Conservation (phyloP, 2,888 invertebrate species). For the Zootermopsis nevadensis region DNA sequence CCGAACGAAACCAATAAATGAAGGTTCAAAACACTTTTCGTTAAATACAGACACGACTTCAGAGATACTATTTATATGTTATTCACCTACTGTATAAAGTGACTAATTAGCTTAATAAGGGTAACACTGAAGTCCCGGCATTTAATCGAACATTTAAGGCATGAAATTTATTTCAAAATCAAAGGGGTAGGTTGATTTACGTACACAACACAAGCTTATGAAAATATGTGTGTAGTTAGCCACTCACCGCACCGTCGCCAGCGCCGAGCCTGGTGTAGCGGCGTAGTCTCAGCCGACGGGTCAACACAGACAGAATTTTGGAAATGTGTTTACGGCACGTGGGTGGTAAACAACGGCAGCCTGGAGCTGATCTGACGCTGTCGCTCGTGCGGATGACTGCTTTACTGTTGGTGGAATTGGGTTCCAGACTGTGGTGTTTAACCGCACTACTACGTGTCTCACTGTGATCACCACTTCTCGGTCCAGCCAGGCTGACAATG, state of each 20-base stretch:
- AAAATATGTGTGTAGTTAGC: no score
- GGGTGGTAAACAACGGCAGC: constrained; percentile 39
- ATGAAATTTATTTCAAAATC: no score
- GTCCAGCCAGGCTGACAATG: constrained; percentile 23
- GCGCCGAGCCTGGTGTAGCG: constrained; percentile 49
- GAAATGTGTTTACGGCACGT: constrained; percentile 40
- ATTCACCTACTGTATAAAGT: no score
- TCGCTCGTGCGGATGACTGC: not conserved
- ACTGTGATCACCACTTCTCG: not conserved
- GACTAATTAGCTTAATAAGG: no score
- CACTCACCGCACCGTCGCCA: constrained; percentile 46
- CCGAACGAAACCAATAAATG: no score
- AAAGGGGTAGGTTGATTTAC: no score
- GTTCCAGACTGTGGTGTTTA: not conserved
- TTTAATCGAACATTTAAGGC: no score
- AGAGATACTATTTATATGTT: no score
- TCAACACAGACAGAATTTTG: constrained; percentile 51
- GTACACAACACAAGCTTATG: no score
- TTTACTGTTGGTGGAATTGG: not conserved
- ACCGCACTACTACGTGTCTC: not conserved
- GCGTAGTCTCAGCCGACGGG: constrained; percentile 50
- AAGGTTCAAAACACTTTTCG: no score
- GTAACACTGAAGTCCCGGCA: no score
- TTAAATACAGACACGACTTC: no score
- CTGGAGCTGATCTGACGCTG: constrained; percentile 17